These are phyloP conservation scores for Polydrusus pterygomalis DNA, from an alignment of 2,888 invertebrate genomes.

Conservation along the genomic window DNA sequence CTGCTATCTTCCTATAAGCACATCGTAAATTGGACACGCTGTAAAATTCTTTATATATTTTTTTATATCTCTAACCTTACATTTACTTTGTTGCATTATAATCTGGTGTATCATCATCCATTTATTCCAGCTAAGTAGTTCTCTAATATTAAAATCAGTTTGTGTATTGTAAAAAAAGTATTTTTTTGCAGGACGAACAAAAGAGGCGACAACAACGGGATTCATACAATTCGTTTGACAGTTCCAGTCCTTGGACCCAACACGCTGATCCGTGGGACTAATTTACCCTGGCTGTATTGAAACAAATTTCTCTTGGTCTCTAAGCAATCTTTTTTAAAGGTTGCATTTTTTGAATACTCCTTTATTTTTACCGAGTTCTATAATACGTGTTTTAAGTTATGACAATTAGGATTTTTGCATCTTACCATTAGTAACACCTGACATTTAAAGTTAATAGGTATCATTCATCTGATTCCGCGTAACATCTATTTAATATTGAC, in stretches of 20 bases:
- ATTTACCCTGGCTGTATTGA: background rate
- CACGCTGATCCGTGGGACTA: slow-evolving; percentile 19
- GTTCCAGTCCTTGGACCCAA: slow-evolving; percentile 36
- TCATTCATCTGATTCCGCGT: background rate
- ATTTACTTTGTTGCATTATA: too few relatives aligned
- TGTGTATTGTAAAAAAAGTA: background rate
- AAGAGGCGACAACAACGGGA: slow-evolving; percentile 38
- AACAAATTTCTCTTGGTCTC: slow-evolving; percentile 12
- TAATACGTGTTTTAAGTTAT: slow-evolving; percentile 20
- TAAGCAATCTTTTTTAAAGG: slow-evolving; percentile 10
- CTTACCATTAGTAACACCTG: background rate
- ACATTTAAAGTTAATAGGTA: background rate
- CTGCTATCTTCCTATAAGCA: too few relatives aligned
- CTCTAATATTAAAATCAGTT: background rate
- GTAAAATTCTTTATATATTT: too few relatives aligned
- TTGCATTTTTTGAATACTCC: slow-evolving; percentile 16
- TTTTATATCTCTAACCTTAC: too few relatives aligned
- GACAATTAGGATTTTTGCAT: slow-evolving; percentile 21
- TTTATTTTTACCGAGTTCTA: slow-evolving; percentile 14
- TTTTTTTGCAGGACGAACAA: slow-evolving; percentile 49
- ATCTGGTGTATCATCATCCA: too few relatives aligned
- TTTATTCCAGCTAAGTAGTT: too few relatives aligned
- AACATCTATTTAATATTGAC: background rate
- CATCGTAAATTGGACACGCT: too few relatives aligned
- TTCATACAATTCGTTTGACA: slow-evolving; percentile 32